phyloP scores from a whole-genome alignment of 2,888 invertebrate genomes.

The Limenitis camilla region DNA sequence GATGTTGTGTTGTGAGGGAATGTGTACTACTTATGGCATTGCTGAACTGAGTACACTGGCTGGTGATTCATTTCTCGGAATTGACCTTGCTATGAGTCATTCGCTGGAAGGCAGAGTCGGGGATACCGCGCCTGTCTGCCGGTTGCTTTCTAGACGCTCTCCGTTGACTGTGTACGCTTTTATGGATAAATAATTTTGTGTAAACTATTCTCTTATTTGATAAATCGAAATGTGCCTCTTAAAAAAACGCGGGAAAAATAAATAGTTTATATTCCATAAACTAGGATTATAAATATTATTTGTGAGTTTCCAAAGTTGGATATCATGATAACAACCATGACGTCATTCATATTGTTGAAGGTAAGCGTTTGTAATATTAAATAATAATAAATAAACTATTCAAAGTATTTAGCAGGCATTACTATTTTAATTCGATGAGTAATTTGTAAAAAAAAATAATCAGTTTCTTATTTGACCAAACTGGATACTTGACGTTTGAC shows the following conservation, averaged over 20 bases:
- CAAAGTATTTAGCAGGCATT: constrained; percentile 1
- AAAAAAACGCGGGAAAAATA: constrained; percentile 40
- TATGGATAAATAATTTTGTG: constrained; percentile 38
- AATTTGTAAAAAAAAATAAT: constrained; percentile 41
- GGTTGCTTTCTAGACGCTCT: constrained; percentile 66
- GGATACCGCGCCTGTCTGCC: constrained; percentile 75
- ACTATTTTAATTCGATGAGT: constrained; percentile 9
- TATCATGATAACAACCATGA: constrained; percentile 75
- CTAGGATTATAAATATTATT: constrained; percentile 46
- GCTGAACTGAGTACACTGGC: constrained; percentile 66
- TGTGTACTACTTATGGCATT: constrained; percentile 65
- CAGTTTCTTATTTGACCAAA: constrained; percentile 61
- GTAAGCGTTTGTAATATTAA: constrained; percentile 39
- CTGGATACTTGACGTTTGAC: constrained; percentile 45
- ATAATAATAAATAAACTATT: not conserved
- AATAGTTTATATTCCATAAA: constrained; percentile 33
- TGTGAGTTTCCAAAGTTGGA: constrained; percentile 58
- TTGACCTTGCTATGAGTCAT: constrained; percentile 77
- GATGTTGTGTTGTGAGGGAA: constrained; percentile 52
- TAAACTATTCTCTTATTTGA: constrained; percentile 33
- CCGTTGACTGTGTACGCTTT: constrained; percentile 50
- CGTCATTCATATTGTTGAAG: constrained; percentile 73
- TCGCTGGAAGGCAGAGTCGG: constrained; percentile 74
- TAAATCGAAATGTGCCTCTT: constrained; percentile 46
- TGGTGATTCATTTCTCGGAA: constrained; percentile 76